Conservation (phyloP, 2,888 invertebrate genomes). For the Cantharis flavilabris region DNA sequence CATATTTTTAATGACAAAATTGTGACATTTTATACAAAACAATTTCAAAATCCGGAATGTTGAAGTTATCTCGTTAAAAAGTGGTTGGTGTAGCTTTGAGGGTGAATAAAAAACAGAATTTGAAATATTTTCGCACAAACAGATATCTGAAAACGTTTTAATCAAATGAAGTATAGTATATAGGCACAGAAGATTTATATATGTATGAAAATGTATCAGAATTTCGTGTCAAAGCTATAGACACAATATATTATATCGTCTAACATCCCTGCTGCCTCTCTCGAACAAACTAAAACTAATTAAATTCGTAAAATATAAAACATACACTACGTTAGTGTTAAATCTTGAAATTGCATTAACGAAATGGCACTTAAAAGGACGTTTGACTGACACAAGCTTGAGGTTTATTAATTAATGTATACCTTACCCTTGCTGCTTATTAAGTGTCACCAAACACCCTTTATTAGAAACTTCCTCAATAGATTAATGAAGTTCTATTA, state of each 20-base stretch:
- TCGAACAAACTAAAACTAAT: background rate
- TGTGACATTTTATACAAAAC: background rate
- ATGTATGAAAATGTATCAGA: background rate
- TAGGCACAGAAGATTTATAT: background rate
- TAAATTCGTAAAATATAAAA: background rate
- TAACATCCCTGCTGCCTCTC: background rate
- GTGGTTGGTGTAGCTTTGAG: background rate
- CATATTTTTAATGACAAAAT: background rate
- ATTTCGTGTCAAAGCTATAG: background rate
- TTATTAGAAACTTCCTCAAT: conserved; percentile 1
- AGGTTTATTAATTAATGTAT: conserved; percentile 23
- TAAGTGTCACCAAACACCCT: conserved; percentile 19
- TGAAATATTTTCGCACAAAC: background rate
- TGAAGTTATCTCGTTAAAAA: background rate
- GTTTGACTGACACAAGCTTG: conserved; percentile 17
- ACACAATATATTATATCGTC: background rate
- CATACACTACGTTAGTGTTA: background rate
- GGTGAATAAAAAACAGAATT: background rate
- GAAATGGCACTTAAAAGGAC: conserved; percentile 4
- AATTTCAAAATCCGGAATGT: background rate
- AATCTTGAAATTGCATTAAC: background rate
- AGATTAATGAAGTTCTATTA: conserved; percentile 11
- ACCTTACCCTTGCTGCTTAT: conserved; percentile 17
- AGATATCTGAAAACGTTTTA: background rate
- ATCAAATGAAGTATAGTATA: background rate